These are phyloP conservation scores for Varecia variegata DNA, from an alignment of 2,797 vertebrate genomes.

Conservation along the genomic window DNA sequence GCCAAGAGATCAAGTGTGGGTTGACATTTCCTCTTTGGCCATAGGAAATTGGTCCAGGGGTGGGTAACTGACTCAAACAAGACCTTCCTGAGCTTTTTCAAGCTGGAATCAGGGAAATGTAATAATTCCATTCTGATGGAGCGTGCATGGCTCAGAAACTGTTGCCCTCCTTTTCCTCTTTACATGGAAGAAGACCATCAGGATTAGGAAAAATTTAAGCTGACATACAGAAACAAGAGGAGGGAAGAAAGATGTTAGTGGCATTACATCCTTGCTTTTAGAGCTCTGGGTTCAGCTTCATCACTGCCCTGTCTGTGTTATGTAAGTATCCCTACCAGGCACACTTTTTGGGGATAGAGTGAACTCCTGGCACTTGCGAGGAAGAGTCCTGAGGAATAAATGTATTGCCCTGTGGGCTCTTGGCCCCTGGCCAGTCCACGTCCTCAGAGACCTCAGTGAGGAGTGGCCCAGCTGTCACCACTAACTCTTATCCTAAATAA, in stretches of 20 bases:
- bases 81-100: not conserved
- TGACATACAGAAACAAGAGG: not conserved
- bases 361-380: not conserved
- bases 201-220: not conserved
- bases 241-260: not conserved
- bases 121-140: not conserved
- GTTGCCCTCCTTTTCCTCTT: not conserved
- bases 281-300: not conserved
- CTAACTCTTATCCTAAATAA: not conserved
- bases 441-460: not conserved
- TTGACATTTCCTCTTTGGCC: not conserved
- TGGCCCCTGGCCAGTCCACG: not conserved
- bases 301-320: not conserved
- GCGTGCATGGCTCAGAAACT: not conserved
- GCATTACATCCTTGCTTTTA: not conserved
- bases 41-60: not conserved
- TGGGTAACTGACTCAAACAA: not conserved
- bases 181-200: not conserved
- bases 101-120: not conserved
- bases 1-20: not conserved
- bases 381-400: not conserved
- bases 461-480: not conserved
- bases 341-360: not conserved
- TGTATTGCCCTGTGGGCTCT: not conserved
- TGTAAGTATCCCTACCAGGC: not conserved